Base-by-base conservation (phyloP, 2,888 invertebrate species). In the Tuberolachnus salignus region DNA sequence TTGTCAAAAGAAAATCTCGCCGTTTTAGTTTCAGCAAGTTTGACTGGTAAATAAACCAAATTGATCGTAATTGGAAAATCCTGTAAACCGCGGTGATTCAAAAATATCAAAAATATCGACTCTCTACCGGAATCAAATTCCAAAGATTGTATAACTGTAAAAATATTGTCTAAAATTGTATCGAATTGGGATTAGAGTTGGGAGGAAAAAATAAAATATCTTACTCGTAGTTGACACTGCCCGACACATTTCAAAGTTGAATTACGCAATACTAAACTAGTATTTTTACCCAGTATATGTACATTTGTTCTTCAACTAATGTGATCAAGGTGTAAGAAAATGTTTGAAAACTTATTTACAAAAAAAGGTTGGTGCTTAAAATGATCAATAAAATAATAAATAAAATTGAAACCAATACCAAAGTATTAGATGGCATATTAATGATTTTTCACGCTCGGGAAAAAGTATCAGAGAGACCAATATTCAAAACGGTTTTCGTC, bases 211-310 rank as follows among this genome's bases (percentile, higher is more conserved):
- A 59, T 13, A 59, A 59, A 59, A 59, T 51, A 83, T 84, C 81
- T 81, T 84, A 21, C 82, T 84, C 42, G 81, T 84, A 81, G 82
- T 84, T 34, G 84, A 84, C 82, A 84, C 80, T 84, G 83, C 81
- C 82, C 84, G 34, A 84, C 84, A 53, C 84, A 84, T 81, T 81
- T 82, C 55, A 66, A 66, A 21, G 23, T 66, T n/a, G 49, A 21
- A 23, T 42, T 75, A 8, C 19, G 19, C n/a, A 26, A 64, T n/a
- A 67, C 59, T 44, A 51, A 67, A 69, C 21, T 69, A 16, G 67
- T 57, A 21, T 78, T 78, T 42, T 67, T 78, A 21, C 78, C 67
- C 44, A 49, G 53, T 42, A 67, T 67, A 57, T 53, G 55, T 16
- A 78, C 78, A 13, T 55, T n/a, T 42, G 64, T 67, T 19, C 55